A percentile compares a stretch with the other conserved stretches of the same genome.
Evolutionary conservation across 2,113 vertebrate genomes (phyloP).

Genomic region (Polypterus bichir): DNA sequence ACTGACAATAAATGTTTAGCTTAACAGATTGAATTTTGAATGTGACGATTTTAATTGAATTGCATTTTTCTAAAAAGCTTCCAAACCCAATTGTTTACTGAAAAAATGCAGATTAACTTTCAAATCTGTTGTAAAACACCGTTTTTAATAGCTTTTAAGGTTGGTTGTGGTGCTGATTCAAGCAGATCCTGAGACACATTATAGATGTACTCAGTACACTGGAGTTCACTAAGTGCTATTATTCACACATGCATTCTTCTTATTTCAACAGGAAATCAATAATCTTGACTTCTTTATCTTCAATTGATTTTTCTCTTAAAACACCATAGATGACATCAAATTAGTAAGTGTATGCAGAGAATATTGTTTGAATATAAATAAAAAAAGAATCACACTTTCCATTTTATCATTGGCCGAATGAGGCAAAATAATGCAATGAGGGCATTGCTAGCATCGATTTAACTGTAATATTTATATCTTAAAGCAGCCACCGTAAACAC

Average conservation of each 20-base stretch:
- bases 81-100: not conserved
- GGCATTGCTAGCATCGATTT: too few species aligned
- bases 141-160: not conserved
- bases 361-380: too few species aligned
- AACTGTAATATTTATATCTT: too few species aligned
- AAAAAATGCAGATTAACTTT: slow-evolving; percentile 2
- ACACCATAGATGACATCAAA: slow-evolving; percentile 2
- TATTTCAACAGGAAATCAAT: slow-evolving; percentile 37
- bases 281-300: slow-evolving; percentile 25
- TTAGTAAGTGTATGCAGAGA: too few species aligned
- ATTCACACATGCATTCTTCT: slow-evolving; percentile 23
- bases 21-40: too few species aligned
- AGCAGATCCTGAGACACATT: slow-evolving; percentile 10
- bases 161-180: not conserved
- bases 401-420: too few species aligned
- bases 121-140: slow-evolving; percentile 5
- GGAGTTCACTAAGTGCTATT: slow-evolving; percentile 24
- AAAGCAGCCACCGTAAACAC: too few species aligned
- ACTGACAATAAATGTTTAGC: too few species aligned
- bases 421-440: too few species aligned
- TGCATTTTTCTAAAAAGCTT: not conserved
- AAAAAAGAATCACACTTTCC: too few species aligned
- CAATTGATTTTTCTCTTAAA: slow-evolving; percentile 29
- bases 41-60: too few species aligned
- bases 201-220: slow-evolving; percentile 13